Evolutionary conservation across 2,113 vertebrate genomes (phyloP).

Genomic region (Eudyptes chrysolophus): DNA sequence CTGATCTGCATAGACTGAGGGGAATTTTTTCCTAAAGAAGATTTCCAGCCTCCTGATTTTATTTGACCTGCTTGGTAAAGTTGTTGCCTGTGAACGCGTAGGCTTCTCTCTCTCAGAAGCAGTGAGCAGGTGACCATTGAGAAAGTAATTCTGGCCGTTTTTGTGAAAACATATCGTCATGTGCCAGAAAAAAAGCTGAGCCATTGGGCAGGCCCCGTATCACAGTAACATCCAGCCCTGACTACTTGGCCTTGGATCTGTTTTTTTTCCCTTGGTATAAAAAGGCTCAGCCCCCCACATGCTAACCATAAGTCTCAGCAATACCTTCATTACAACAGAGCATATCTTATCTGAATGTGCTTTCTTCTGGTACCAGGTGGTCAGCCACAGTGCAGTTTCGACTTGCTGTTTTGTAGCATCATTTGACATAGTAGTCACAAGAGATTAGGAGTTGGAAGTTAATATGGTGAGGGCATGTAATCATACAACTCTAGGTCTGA

Average conservation of each 20-base stretch:
- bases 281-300: background rate
- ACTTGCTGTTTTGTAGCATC: background rate
- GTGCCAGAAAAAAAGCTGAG: background rate
- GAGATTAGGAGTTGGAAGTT: background rate
- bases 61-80: background rate
- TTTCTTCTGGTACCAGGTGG: background rate
- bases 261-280: background rate
- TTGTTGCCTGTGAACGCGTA: background rate
- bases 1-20: background rate
- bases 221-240: background rate
- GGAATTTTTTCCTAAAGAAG: background rate
- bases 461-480: rapidly evolving
- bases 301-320: background rate
- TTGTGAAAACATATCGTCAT: background rate
- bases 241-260: background rate
- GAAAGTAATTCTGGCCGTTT: background rate
- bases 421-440: background rate
- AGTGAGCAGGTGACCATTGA: background rate
- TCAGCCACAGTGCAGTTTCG: background rate
- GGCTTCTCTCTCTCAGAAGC: background rate
- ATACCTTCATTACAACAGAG: background rate
- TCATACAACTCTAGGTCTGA: background rate
- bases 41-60: background rate
- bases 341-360: background rate
- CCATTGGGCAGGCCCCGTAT: background rate